Base-by-base conservation (phyloP, 2,113 vertebrate species). In the Phoenicopterus ruber region DNA sequence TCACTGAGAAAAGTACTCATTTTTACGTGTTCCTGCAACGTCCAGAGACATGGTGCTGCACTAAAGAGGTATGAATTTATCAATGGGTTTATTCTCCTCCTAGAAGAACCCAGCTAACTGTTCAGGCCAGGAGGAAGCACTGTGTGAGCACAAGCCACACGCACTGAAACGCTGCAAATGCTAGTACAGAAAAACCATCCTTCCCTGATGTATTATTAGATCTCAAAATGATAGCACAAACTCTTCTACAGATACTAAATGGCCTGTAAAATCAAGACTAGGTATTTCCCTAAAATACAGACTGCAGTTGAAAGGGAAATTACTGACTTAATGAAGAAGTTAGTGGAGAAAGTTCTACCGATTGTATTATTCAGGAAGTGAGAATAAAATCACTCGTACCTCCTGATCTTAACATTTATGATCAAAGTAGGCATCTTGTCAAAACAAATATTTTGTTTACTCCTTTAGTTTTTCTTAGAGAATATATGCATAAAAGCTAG, bases 381-480 rank as follows among this genome's bases (percentile, higher is more conserved):
- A 85, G 25, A 86, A 80, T 36, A 93, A 92, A 80, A 93, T 82
- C 54, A 69, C 40, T 52, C 1, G 1, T 22, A 58, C 34, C 29
- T 90, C 36, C 59, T 38, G 24, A 90, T 74, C 65, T 88, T 69
- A 92, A 63, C 26, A 71, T 73, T 69, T 83, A 79, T n/a, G 40
- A 91, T 93, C 87, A 87, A 93, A 90, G 79, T 17, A 95, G 22
- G 29, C 63, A 77, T 62, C 88, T 71, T 90, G 79, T 90, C 71
- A 92, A 66, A 90, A 90, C 67, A 96, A 86, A 2, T 88, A 59
- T 62, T 95, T 94, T 90, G 42, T 88, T 93, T 90, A 83, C 18
- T 85, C 54, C n/a, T 92, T 77, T 34, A 77, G 28, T 32, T 88
- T 86, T 74, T 55, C 49, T 63, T 74, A 73, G 20, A 74, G 38